Evolutionary conservation across 2,113 vertebrate species (phyloP).

Genomic region (Isurus oxyrinchus): DNA sequence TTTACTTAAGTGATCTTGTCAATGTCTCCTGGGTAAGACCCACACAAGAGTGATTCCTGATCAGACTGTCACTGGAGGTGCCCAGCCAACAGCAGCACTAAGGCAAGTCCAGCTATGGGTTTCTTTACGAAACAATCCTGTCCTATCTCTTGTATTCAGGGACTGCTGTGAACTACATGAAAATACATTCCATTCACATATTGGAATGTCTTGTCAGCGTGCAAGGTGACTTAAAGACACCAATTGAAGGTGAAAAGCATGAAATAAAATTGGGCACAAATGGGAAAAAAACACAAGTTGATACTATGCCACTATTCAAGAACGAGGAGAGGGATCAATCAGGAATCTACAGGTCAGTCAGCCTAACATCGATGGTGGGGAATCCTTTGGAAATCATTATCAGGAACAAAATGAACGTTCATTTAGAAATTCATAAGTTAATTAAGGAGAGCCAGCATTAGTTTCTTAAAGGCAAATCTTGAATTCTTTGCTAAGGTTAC

Average conservation of each 20-base stretch:
- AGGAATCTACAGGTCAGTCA: background rate
- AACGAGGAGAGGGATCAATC: background rate
- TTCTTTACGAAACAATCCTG: background rate
- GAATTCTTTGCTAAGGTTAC: background rate
- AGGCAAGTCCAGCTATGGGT: background rate
- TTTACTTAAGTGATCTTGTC: background rate
- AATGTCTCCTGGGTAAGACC: background rate
- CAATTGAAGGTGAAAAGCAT: background rate
- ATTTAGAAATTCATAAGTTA: background rate
- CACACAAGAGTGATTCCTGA: background rate
- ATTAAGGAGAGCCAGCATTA: background rate
- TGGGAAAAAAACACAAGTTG: background rate
- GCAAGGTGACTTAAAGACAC: background rate
- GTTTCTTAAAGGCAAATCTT: background rate
- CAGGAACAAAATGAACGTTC: background rate
- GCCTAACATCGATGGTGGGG: background rate
- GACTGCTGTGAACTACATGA: background rate
- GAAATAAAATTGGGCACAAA: background rate
- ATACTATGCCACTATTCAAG: background rate
- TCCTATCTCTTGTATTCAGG: background rate
- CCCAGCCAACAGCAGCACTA: background rate
- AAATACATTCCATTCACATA: background rate
- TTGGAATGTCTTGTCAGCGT: background rate
- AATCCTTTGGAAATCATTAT: background rate
- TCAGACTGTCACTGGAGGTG: background rate